Evolutionary conservation across 1,140 invertebrate species (phyloP), one percentile per base, ranked within the genome.

Genomic region (Drosophila guanche): DNA sequence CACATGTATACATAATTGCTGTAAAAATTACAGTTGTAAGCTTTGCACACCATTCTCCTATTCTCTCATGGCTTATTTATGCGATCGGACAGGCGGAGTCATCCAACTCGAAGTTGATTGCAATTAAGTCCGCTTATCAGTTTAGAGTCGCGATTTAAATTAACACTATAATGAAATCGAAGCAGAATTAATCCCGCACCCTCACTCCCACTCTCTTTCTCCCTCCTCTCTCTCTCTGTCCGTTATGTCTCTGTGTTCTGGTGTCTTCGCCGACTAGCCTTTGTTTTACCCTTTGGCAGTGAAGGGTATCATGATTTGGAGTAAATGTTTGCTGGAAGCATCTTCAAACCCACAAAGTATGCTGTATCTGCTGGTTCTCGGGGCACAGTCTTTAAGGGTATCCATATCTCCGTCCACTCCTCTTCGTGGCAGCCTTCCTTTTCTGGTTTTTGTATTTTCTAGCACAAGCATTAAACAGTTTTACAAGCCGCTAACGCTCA

Each of bases 401-500:
- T 33, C 29, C 2, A 33, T 10, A 37, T 37, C 33, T 37, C 12
- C 10, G 33, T 29, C 3, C 33, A 3, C 33, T 1, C 10, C 10
- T 3, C 33, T 3, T 10, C 10, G 10, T 10, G 8, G 22, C 6
- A 33, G 23, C 6, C 29, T 6, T 29, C 2, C 16, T 37, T 7
- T 22, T 48, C 7, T 51, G 8, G 16, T 40, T 51, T 33, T 52
- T 16, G 16, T 20, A 25, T 20, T 14, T 25, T 61, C n/a, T 25
- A 29, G 27, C 20, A 40, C 52, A 37, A 81, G 81, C 77, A 88
- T 77, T 88, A 86, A 86, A 88, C 74, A 75, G 69, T 79, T 88
- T 88, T 88, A 88, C 78, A 88, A 88, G 83, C 83, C 78, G 83
- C 83, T 88, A 88, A 88, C 81, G 77, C 45, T 85, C 81, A 66